phyloP scores from a whole-genome alignment of 2,113 vertebrate genomes.

The Cyprinodon tularosa region DNA sequence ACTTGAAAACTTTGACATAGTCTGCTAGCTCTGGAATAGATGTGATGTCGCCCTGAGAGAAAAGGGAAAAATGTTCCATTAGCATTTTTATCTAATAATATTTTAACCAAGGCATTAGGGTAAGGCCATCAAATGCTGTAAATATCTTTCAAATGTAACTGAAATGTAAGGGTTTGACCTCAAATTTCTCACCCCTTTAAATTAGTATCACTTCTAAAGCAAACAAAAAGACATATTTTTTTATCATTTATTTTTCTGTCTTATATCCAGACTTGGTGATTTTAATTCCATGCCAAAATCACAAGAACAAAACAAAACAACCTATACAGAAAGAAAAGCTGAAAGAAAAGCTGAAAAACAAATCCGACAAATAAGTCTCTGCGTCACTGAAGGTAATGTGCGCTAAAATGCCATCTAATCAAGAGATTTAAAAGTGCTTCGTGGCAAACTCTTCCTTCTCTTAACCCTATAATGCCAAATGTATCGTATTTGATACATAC shows the following conservation, averaged over 20 bases:
- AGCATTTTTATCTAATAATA: not conserved
- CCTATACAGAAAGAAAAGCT: too few relatives aligned
- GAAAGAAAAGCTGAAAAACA: too few relatives aligned
- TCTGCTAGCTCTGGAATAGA: slow-evolving; percentile 98
- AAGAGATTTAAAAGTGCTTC: not conserved
- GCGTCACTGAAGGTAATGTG: not conserved
- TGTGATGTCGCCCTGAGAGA: slow-evolving; percentile 95
- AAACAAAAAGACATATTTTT: too few relatives aligned
- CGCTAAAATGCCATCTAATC: not conserved
- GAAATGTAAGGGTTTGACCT: not conserved
- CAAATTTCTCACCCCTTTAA: not conserved
- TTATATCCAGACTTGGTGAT: too few relatives aligned
- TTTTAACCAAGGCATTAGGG: not conserved
- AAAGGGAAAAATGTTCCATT: slow-evolving; percentile 24
- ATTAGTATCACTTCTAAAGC: not conserved
- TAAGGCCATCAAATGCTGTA: not conserved
- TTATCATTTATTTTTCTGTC: too few relatives aligned
- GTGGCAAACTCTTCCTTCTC: not conserved
- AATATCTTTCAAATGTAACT: not conserved
- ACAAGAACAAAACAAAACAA: too few relatives aligned
- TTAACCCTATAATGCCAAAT: not conserved
- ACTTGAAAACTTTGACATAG: slow-evolving; percentile 99
- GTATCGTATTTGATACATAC: too few relatives aligned
- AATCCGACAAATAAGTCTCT: too few relatives aligned
- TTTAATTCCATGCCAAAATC: too few relatives aligned